These are phyloP conservation scores for Agapostemon virescens DNA, from an alignment of 2,888 invertebrate species.

Conservation along the genomic window DNA sequence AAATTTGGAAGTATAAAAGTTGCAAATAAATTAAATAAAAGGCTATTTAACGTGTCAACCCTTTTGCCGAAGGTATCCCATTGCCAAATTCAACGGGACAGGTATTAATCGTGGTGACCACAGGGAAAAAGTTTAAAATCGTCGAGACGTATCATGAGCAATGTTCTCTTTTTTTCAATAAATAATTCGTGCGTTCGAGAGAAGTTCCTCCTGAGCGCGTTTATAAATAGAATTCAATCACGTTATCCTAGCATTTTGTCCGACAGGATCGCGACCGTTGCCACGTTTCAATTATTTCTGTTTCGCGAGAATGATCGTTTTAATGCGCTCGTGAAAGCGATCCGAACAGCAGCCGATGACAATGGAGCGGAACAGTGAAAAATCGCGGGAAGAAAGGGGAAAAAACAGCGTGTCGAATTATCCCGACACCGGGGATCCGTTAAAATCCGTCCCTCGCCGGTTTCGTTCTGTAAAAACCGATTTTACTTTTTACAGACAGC, in stretches of 20 bases:
- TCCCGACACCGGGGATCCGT: conserved; percentile 33
- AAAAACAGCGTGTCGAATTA: conserved; percentile 50
- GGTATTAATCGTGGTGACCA: neutral
- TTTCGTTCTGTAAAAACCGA: conserved; percentile 35
- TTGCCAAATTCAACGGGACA: neutral
- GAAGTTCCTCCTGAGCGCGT: neutral
- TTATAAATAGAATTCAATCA: conserved; percentile 22
- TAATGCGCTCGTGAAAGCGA: conserved; percentile 52
- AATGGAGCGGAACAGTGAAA: conserved; percentile 59
- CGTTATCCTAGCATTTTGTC: neutral
- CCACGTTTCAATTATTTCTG: conserved; percentile 28
- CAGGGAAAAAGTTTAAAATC: neutral
- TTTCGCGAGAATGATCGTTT: conserved; percentile 28
- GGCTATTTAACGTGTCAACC: no score
- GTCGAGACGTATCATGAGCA: neutral
- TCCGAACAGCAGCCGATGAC: conserved; percentile 43
- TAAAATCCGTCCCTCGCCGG: conserved; percentile 16
- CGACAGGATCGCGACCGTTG: conserved; percentile 5
- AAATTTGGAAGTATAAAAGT: no score
- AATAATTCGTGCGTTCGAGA: neutral
- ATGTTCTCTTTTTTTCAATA: neutral
- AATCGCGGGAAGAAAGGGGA: conserved; percentile 40
- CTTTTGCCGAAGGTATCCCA: no score
- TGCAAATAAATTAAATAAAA: no score
- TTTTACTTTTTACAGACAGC: conserved; percentile 42